phyloP scores from a whole-genome alignment of 2,113 vertebrate genomes.

The Pygoscelis antarcticus region DNA sequence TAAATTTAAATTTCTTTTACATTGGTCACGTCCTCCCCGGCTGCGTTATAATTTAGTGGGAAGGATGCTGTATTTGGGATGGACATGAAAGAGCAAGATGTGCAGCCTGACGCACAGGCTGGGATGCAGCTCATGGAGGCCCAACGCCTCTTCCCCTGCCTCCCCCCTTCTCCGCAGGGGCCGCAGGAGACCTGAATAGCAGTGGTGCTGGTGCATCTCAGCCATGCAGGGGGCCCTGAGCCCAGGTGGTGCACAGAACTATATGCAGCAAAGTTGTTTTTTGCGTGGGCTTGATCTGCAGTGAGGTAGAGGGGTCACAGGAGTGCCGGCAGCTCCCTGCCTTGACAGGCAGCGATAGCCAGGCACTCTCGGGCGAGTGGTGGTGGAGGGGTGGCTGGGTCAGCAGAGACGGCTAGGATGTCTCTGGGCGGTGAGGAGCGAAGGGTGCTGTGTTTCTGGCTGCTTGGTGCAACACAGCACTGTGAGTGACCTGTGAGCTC shows the following conservation, averaged over 20 bases:
- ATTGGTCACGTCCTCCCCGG: background rate
- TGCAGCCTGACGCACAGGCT: background rate
- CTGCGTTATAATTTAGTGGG: background rate
- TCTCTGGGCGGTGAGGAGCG: rapidly evolving
- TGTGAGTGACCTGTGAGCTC: rapidly evolving
- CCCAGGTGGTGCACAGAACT: background rate
- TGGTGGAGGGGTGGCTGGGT: background rate
- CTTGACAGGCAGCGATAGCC: rapidly evolving
- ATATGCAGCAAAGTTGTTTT: background rate
- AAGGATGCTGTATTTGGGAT: background rate
- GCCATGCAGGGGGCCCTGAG: rapidly evolving
- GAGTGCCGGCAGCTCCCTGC: background rate
- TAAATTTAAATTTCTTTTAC: constrained; percentile 15
- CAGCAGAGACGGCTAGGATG: background rate
- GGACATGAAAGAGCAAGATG: background rate
- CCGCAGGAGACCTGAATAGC: background rate
- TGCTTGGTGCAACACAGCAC: background rate
- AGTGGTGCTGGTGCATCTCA: rapidly evolving
- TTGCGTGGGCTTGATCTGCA: background rate
- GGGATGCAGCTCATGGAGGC: background rate
- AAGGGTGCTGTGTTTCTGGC: background rate
- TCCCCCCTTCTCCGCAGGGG: rapidly evolving
- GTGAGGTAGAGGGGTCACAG: background rate
- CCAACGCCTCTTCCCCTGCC: background rate
- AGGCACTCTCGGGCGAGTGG: rapidly evolving